phyloP scores from a whole-genome alignment of 2,113 vertebrate species.

The Lasiurus borealis region DNA sequence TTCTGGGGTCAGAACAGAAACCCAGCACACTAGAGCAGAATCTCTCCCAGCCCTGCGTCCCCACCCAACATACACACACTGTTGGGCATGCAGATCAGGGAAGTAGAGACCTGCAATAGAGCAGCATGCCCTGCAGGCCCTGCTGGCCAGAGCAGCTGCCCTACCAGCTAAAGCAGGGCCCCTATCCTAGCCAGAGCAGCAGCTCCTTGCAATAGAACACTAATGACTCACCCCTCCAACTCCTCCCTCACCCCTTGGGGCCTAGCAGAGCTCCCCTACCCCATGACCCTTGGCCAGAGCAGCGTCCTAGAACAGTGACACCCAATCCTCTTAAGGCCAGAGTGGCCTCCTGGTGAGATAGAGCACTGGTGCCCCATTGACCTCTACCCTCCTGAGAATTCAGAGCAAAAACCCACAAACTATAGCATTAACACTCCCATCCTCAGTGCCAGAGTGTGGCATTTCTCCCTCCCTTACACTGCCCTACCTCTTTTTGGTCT shows the following conservation, averaged over 20 bases:
- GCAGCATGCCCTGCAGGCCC: no score
- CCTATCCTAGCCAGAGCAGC: neutral
- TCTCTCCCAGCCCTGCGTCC: no score
- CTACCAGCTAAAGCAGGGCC: neutral
- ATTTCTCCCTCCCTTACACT: neutral
- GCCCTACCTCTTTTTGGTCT: neutral
- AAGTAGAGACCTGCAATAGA: neutral
- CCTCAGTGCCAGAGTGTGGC: neutral
- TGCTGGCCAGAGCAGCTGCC: neutral
- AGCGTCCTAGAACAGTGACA: neutral
- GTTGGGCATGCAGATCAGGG: neutral
- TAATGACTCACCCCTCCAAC: neutral
- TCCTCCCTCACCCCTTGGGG: neutral
- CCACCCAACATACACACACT: no score
- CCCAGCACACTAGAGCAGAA: neutral
- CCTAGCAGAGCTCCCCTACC: neutral
- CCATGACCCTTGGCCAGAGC: neutral
- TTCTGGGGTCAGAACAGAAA: neutral
- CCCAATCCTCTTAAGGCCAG: neutral
- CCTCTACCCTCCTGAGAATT: neutral
- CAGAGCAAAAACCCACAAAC: no score
- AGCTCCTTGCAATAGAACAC: neutral
- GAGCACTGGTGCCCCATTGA: neutral
- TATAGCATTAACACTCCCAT: no score
- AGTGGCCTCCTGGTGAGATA: neutral